Base-by-base conservation (phyloP, 2,797 vertebrate genomes). In the Telmatherina bonti region DNA sequence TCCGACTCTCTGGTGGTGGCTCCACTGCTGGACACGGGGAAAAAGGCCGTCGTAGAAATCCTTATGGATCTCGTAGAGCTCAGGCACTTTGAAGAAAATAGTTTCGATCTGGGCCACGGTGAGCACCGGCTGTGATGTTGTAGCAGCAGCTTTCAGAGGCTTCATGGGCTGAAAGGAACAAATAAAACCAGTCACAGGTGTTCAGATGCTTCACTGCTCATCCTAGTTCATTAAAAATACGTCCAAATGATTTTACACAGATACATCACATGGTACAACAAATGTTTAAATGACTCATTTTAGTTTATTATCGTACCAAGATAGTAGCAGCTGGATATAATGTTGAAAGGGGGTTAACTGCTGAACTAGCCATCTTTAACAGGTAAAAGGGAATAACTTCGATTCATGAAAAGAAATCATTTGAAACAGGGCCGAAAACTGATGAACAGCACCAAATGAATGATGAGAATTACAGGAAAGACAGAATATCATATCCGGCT, bases 71-170 rank as follows among this genome's bases (percentile, higher is more conserved):
- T 98, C 97, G 0, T 97, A 97, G 79, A 99, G 96, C 90, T 99
- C 98, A 86, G 98, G 97, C 94, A 99, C 97, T 94, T 98, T 98
- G 93, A 98, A 99, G 94, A 99, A 99, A 92, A 99, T 99, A 84
- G 97, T 98, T 91, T 99, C 97, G 2, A 99, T 97, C 94, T 99
- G 98, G 83, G 96, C 95, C 71, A 95, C 90, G 0, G 94, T 96
- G 88, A 99, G 95, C 77, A 99, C 97, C 0, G 98, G 98, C 92
- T 99, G 97, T 0, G 98, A 99, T 2, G 98, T 99, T 41, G 97
- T 99, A 72, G 98, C 97, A 0, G 98, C 97, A 0, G 97, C 97
- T 89, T 97, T 98, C 84, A 99, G 85, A 27, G 98, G 97, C 88
- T 99, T 99, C 97, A 99, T 98, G 54, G 98, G 98, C 98, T 99